Evolutionary conservation across 2,797 vertebrate genomes (phyloP), one percentile per base, ranked within the genome.

Genomic region (Eidolon dupreanum): DNA sequence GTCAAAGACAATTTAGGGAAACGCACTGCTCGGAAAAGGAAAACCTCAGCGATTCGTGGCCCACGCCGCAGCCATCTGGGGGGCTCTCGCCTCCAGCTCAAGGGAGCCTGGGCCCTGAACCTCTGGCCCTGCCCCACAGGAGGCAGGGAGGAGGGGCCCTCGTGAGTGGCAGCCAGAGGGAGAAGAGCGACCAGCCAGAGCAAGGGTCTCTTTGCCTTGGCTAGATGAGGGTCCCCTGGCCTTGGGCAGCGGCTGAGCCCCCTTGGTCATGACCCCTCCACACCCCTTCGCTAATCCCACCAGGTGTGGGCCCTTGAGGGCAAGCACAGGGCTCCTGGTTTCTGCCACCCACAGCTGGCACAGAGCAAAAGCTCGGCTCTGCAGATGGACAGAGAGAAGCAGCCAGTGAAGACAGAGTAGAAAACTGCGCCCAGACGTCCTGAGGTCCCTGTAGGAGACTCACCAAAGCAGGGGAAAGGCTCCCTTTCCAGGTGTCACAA

Each of bases 1-100:
- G 99, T 99, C 99, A 99, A 99, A 99, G 99, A 99, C 99, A 99
- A 99, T 99, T 99, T 99, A 99, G 99, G 98, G 99, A 99, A 99
- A 99, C 99, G 99, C 99, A 97, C 99, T 98, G 99, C 99, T 99
- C 98, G 68, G 98, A 98, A 99, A 99, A 99, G 99, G 99, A 99
- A 99, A 99, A 99, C 99, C 99, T 99, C 99, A 99, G 99, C 99
- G 99, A 99, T 99, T 99, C 99, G 97, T 74, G 96, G 95, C 92
- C 97, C 96, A 91, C 86, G 33, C 97, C 86, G 93, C 97, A 95
- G 97, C 98, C 98, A 94, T 98, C 98, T 97, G 98, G 97, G 98
- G 98, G 98, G 96, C 84, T 98, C 98, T 97, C 89, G 75, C 97
- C 97, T 98, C 95, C 85, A 97, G 98, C 95, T 88, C 0, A 4